These are phyloP conservation scores for Xestia xanthographa DNA, from an alignment of 2,888 invertebrate genomes.

Conservation along the genomic window DNA sequence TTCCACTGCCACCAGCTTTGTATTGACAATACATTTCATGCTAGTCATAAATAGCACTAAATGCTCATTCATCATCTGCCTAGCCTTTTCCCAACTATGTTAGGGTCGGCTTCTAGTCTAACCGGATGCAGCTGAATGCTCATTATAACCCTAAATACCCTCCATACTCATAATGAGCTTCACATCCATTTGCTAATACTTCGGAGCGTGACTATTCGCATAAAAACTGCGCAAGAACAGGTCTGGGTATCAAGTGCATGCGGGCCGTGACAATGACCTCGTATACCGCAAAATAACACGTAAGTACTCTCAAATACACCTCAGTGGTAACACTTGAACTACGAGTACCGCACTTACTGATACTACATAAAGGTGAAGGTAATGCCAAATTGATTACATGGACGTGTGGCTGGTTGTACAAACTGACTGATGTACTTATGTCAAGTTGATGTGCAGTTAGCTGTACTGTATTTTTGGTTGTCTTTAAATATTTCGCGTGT, in stretches of 20 bases:
- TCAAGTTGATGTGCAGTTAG: slow-evolving; percentile 43
- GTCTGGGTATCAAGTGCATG: slow-evolving; percentile 66
- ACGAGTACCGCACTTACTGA: slow-evolving; percentile 9
- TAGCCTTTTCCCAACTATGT: too few relatives aligned
- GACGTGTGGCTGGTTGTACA: slow-evolving; percentile 13
- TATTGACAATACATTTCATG: not conserved
- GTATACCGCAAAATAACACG: slow-evolving; percentile 49
- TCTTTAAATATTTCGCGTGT: slow-evolving; percentile 9
- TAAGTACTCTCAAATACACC: slow-evolving; percentile 22
- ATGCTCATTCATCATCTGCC: not conserved
- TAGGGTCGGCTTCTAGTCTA: too few relatives aligned
- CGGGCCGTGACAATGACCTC: slow-evolving; percentile 64
- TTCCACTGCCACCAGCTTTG: not conserved
- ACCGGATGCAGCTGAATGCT: too few relatives aligned
- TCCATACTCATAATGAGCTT: not conserved
- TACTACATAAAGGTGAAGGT: not conserved
- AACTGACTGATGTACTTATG: slow-evolving; percentile 22
- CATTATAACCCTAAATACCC: not conserved
- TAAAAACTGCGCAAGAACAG: slow-evolving; percentile 63
- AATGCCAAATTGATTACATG: not conserved
- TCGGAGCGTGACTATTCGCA: slow-evolving; percentile 32
- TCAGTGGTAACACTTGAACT: not conserved
- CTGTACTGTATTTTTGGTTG: slow-evolving; percentile 28
- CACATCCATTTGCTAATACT: slow-evolving; percentile 14
- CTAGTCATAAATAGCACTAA: not conserved